Base-by-base conservation (phyloP, 2,888 invertebrate species). In the Hoplodrina blanda region DNA sequence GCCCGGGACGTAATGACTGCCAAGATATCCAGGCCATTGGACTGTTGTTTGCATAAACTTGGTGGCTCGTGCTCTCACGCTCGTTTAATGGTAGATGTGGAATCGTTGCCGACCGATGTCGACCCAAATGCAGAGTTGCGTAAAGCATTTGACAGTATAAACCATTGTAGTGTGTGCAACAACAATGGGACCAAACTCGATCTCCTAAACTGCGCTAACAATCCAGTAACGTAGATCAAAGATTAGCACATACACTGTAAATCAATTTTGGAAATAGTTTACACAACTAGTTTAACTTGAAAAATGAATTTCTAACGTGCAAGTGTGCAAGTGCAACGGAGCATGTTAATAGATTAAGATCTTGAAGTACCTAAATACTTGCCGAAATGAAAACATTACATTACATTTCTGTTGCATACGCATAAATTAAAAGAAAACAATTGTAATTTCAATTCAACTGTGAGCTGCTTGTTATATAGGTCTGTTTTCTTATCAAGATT, bases 31-130 rank as follows among this genome's bases (percentile, higher is more conserved):
- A 88, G 89, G 88, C 90, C 89, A 90, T 91, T 89, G 87, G 88
- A 82, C 86, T 86, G 91, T 91, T 90, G 91, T 94, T 94, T 92
- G 91, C 92, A 93, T 93, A 92, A 92, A 92, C 90, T 84, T 83
- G 90, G 86, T 76, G 74, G 69, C 74, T 78, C 77, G 76, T 81
- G 84, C 78, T 89, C 92, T 91, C 93, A 92, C 92, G 94, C 91
- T 93, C 89, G 88, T 88, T 91, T 89, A 91, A 92, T 79, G 53
- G 70, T 77, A 75, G 81, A 76, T 73, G 69, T 81, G 62, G 76
- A 79, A 65, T 84, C 88, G 83, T 84, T 83, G 76, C 76, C 73
- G 79, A 76, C 79, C 79, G 84, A 87, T 88, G 89, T 84, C 85
- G 91, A 91, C 91, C 90, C 83, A 88, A 90, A 90, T 91, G 81